phyloP scores from a whole-genome alignment of 2,888 invertebrate species.

The Noctua comes region DNA sequence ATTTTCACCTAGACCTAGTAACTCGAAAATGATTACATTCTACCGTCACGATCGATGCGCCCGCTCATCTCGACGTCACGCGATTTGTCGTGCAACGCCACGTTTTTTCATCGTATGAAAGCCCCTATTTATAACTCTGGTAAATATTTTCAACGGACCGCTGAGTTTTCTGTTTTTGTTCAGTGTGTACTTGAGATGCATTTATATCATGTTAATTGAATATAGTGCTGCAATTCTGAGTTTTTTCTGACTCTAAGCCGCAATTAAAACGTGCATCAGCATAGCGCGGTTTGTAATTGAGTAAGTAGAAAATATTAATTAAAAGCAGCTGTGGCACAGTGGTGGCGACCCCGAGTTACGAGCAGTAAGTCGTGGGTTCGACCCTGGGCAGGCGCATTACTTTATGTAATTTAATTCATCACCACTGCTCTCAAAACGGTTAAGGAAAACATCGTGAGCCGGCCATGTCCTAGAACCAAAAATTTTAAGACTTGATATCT shows the following conservation, averaged over 20 bases:
- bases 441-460: no score
- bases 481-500: no score
- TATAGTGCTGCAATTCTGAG: constrained; percentile 55
- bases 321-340: no score
- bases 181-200: constrained; percentile 72
- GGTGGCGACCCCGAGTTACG: no score
- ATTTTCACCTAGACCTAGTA: constrained; percentile 63
- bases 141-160: constrained; percentile 87
- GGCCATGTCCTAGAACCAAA: no score
- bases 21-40: constrained; percentile 59
- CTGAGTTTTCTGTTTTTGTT: constrained; percentile 82
- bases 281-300: constrained; percentile 16
- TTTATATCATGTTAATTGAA: constrained; percentile 74
- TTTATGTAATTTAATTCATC: no score
- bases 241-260: constrained; percentile 57
- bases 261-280: constrained; percentile 58
- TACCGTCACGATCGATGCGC: constrained; percentile 74
- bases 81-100: constrained; percentile 82
- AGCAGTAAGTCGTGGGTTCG: no score
- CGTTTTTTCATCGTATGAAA: constrained; percentile 87
- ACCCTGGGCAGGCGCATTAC: no score
- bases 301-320: constrained; percentile 19
- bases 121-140: constrained; percentile 83
- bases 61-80: constrained; percentile 80
- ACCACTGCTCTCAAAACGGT: no score